phyloP scores from a whole-genome alignment of 2,113 vertebrate genomes.

The Aleadryas rufinucha region DNA sequence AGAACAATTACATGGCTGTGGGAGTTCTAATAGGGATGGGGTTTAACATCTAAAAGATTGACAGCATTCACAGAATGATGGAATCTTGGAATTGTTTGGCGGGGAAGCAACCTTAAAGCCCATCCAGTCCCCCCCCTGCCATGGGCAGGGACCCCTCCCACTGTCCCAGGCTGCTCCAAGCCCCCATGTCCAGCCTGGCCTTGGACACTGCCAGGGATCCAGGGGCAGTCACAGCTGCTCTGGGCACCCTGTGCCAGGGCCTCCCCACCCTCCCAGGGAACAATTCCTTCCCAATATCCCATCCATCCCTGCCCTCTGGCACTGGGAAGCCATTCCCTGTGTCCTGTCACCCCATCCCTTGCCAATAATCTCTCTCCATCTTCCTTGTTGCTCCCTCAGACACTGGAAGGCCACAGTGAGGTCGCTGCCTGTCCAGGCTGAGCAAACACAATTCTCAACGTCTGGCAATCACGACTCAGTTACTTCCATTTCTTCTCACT shows the following conservation, averaged over 20 bases:
- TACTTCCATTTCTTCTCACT: background rate
- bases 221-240: background rate
- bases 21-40: background rate
- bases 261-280: background rate
- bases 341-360: background rate
- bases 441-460: background rate
- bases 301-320: background rate
- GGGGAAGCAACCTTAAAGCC: rapidly evolving
- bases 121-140: background rate
- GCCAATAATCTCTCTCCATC: background rate
- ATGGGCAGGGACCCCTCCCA: background rate
- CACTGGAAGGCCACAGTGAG: background rate
- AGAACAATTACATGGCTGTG: background rate
- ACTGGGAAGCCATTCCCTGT: background rate
- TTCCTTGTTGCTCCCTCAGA: background rate
- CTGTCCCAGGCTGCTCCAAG: background rate
- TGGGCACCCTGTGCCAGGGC: background rate
- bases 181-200: background rate
- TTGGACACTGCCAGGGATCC: background rate
- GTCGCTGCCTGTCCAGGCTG: background rate
- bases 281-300: background rate
- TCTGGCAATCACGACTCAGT: background rate
- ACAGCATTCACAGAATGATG: background rate
- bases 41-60: background rate
- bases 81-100: background rate